Base-by-base conservation (phyloP, 2,797 vertebrate genomes). In the Carduelis carduelis region DNA sequence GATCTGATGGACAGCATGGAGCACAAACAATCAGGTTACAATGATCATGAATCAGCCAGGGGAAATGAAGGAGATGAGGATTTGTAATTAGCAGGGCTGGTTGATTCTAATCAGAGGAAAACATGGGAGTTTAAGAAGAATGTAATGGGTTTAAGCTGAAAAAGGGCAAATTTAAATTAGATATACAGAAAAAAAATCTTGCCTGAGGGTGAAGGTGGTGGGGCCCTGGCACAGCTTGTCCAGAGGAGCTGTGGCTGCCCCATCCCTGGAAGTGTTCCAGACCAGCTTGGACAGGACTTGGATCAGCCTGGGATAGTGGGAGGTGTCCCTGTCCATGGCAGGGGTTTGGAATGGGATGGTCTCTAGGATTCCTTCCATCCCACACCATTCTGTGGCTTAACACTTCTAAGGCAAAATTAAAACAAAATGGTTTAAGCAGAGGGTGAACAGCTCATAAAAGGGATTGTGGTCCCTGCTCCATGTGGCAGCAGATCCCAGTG, bases 281-380 rank as follows among this genome's bases (percentile, higher is more conserved):
- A 1, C 17, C 37, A 50, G 28, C 43, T 0, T 83, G 87, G 37
- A 56, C 0, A 0, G 23, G 43, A 4, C 5, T 56, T 63, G 37
- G 63, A 83, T 4, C 35, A 56, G 0, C 23, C 16, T 83, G 37
- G 37, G 16, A 4, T 1, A 12, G 37, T 0, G n/a, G 8, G 3
- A 70, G 8, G 3, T 37, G 21, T 44, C 50, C 43, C n/a, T 63
- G 21, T 37, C 20, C n/a, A 26, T 6, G 32, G 32, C 34, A 75
- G 32, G 32, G 8, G 16, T 1, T 27, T 37, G 21, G 56, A 37
- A 39, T 15, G 9, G 22, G 14, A 3, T 32, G 50, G 11, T 32
- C 11, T 57, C 11, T 39, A 34, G 9, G 12, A n/a, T 23, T 30
- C 12, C 24, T 64, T 64, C n/a, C 57, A 46, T 16, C 21, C 8